Conservation (phyloP, 2,113 vertebrate species). For the Rutilus rutilus region DNA sequence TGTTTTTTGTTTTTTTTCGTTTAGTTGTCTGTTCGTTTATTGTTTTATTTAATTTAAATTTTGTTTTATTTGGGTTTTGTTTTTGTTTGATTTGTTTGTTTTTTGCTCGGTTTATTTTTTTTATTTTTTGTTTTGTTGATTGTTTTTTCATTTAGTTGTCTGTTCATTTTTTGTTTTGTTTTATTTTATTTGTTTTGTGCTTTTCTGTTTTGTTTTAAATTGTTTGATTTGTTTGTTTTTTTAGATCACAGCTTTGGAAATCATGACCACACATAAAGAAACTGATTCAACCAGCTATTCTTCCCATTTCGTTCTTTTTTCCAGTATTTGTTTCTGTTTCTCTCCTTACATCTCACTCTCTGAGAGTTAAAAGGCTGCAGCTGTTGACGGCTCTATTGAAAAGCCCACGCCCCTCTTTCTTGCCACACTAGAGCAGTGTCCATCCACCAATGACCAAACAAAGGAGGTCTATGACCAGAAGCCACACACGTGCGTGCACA, state of each 20-base stretch:
- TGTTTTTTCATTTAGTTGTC: background rate
- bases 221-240: background rate
- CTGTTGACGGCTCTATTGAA: constrained; percentile 13
- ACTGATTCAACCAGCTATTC: background rate
- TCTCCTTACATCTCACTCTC: background rate
- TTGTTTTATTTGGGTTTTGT: background rate
- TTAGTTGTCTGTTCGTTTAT: background rate
- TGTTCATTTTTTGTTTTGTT: background rate
- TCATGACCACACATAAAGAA: background rate
- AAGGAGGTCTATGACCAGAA: constrained; percentile 15
- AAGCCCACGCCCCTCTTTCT: background rate
- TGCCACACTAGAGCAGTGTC: constrained; percentile 35
- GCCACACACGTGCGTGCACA: constrained; percentile 1
- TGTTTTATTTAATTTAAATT: background rate
- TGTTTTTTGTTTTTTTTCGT: background rate
- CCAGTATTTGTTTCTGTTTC: background rate
- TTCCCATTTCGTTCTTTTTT: background rate
- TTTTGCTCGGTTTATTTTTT: background rate
- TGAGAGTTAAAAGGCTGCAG: constrained; percentile 5
- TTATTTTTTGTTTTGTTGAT: background rate
- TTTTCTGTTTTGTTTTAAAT: background rate
- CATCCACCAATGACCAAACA: constrained; percentile 27
- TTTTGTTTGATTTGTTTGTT: background rate
- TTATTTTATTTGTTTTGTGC: background rate
- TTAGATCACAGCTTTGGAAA: background rate